A percentile compares a stretch with the other conserved stretches of the same genome.
These are phyloP conservation scores for Priapulus caudatus DNA, from an alignment of 2,888 invertebrate genomes.

Conservation along the genomic window DNA sequence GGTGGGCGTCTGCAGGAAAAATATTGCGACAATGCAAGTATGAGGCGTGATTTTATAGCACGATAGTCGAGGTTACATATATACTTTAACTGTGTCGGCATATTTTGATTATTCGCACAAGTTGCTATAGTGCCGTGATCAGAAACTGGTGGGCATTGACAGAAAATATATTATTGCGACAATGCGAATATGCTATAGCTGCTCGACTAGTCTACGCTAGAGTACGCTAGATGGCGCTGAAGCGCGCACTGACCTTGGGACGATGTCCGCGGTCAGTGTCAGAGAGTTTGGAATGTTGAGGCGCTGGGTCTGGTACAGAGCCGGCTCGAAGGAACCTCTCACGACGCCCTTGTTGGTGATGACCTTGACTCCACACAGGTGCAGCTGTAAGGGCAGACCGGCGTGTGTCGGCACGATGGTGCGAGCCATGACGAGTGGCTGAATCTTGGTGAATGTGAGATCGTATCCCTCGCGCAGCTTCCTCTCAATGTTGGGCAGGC, in stretches of 20 bases:
- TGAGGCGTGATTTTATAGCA: too few species aligned
- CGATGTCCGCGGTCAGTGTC: neutral
- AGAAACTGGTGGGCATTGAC: too few species aligned
- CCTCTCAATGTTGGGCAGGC: neutral
- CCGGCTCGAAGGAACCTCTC: neutral
- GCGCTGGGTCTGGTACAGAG: neutral
- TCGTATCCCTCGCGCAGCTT: neutral
- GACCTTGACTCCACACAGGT: neutral
- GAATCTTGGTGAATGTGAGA: neutral
- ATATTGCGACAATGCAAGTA: too few species aligned
- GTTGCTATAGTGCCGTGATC: too few species aligned
- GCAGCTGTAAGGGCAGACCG: neutral
- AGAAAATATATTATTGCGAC: too few species aligned
- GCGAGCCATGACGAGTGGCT: neutral
- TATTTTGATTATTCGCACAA: too few species aligned
- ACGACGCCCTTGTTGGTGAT: neutral
- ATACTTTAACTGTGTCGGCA: too few species aligned
- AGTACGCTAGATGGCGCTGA: too few species aligned
- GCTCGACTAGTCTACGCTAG: too few species aligned
- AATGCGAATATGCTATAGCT: too few species aligned
- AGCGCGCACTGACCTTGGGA: neutral
- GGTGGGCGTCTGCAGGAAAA: too few species aligned
- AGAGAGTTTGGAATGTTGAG: neutral
- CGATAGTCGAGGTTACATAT: too few species aligned
- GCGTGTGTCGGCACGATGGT: neutral